Percentiles rank a stretch among this genome's conserved stretches.
These are phyloP conservation scores for Andrena dorsata DNA, from an alignment of 2,888 invertebrate genomes.

Conservation along the genomic window DNA sequence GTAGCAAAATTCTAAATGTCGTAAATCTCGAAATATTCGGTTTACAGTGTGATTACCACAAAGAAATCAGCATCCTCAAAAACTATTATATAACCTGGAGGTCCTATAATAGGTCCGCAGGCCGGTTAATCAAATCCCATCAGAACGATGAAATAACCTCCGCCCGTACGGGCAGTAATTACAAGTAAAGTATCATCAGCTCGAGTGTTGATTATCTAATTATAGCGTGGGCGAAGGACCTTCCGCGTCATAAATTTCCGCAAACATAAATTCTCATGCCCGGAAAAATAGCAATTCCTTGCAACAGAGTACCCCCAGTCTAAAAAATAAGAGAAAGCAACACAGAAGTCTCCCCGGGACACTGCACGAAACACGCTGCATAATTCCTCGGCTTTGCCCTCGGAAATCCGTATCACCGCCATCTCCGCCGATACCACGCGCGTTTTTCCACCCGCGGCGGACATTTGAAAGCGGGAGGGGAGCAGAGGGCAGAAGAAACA, in stretches of 20 bases:
- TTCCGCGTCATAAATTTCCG: slow-evolving; percentile 27
- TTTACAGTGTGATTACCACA: no score
- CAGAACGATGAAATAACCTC: no score
- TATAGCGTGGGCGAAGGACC: background rate
- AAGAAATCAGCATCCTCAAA: no score
- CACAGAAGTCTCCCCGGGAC: background rate
- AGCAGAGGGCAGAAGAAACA: background rate
- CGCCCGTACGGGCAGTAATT: no score
- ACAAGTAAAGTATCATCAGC: no score
- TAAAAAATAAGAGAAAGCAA: background rate
- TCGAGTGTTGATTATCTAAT: background rate
- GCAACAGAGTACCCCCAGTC: background rate
- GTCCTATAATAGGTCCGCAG: no score
- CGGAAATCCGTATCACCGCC: slow-evolving; percentile 20
- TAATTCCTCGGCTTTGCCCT: slow-evolving; percentile 27
- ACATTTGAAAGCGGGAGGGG: background rate
- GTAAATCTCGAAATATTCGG: no score
- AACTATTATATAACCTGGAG: no score
- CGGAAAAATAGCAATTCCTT: background rate
- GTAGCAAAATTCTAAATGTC: no score
- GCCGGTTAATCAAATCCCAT: no score
- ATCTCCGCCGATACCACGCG: slow-evolving; percentile 18
- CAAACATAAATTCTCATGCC: slow-evolving; percentile 11
- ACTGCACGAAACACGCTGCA: slow-evolving; percentile 18
- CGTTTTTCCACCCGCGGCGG: background rate